Evolutionary conservation across 2,888 invertebrate genomes (phyloP), one percentile per base, ranked within the genome.

Genomic region (Erebia aethiops): DNA sequence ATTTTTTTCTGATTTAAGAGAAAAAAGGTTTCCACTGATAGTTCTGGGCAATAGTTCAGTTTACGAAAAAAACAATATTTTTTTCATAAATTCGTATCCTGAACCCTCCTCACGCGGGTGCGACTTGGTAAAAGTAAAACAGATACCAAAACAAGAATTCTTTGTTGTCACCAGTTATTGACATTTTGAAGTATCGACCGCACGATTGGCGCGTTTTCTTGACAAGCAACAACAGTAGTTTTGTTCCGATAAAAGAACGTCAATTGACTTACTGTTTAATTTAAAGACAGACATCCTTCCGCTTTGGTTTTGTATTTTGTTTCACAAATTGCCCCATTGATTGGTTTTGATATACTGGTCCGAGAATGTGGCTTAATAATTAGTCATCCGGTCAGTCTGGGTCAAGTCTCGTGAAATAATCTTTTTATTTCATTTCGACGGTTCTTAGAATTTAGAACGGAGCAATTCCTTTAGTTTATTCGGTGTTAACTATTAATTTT

Each of bases 261-360:
- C 69, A 60, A 69, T 75, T 81, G 81, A 43, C 41, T 56, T 84
- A 87, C 89, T 87, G 87, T 86, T 81, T 80, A 16, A 62, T 62
- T 62, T 62, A 62, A 49, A 62, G 86, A 89, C 86, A 87, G 79
- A 75, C 81, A 80, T 86, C 84, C 84, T 80, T 79, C 79, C 78
- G 77, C 71, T 72, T 68, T 61, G 62, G 64, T 58, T 64, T 62
- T 65, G n/a, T 52, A 9, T 64, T 21, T 71, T 67, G 65, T 77
- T 80, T 78, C 70, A 80, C 79, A 80, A 82, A 84, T 83, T 80
- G 80, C 75, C 77, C 77, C 82, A 85, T 85, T 84, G 83, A 86
- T 87, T 83, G 80, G 77, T 76, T 81, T 77, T 75, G 78, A 76
- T 79, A 79, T 82, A 78, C 81, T 78, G 79, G 77, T 76, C 72